Base-by-base conservation (phyloP, 2,888 invertebrate species). In the Rotaria magnacalcarata region DNA sequence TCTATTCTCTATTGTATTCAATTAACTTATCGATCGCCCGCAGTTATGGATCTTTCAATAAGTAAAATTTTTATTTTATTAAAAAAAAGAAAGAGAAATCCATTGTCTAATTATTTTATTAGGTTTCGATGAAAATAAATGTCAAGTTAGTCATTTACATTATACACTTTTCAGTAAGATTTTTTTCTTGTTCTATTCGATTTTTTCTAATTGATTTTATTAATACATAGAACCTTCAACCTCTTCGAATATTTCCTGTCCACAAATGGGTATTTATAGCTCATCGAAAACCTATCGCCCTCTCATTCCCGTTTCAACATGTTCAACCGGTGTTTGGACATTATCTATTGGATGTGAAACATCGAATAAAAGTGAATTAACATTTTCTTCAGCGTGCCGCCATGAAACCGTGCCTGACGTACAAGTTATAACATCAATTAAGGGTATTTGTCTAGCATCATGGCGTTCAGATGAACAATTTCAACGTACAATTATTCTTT, bases 301-400 rank as follows among this genome's bases (percentile, higher is more conserved):
- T 0, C n/a, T 14, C 11, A 80, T 80, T n/a, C 80, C 43, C 19
- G n/a, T 80, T 80, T 80, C 80, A 10, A 47, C 80, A 47, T 80
- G 80, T 47, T 24, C 80, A 80, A 47, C 11, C 4, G 47, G 47
- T 47, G 10, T 80, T 47, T 80, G 80, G 80, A 80, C 47, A 43
- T 80, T 80, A 47, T 80, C 47, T 1, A 47, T 47, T 80, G 80
- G 80, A n/a, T 80, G 80, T 80, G 80, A 80, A 80, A 16, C 4
- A 80, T 14, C 80, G 34, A 80, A 80, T n/a, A 67, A 67, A 67
- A 67, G 67, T 67, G 47, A 80, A 80, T 80, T 80, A 80, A 80
- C 47, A 24, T 80, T 80, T 80, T n/a, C 80, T 24, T 47, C 80
- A 11, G n/a, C 47, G 19, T 80, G 80, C 47, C 43, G 80, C 47